Evolutionary conservation across 1,140 invertebrate genomes (phyloP), one percentile per base, ranked within the genome.

Genomic region (Ericerus pela): DNA sequence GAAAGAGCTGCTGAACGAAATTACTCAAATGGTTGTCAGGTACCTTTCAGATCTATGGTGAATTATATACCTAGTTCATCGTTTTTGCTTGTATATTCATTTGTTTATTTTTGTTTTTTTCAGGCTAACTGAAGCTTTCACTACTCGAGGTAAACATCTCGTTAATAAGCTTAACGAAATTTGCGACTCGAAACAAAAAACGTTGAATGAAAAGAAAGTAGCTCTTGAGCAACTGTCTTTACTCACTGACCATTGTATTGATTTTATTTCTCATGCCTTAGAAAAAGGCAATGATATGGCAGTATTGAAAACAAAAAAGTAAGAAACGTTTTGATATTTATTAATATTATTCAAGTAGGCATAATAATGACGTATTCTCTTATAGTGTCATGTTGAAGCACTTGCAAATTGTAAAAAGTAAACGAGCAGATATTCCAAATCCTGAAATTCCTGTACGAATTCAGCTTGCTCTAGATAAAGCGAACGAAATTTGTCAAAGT

Each of bases 221-320:
- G 85, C 83, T 53, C 68, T 89, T 20, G 79, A 85, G 64, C 77
- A 85, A 62, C 72, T 88, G 3, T 84, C 84, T 3, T 79, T 80
- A 64, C 79, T 87, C 64, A 86, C 85, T 11, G 85, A 91, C 72
- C 84, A 91, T 72, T 88, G 85, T 68, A 84, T 88, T 38, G 77
- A 81, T 55, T 89, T 91, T 70, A 84, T 88, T 38, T 78, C 79
- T 64, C 75, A 79, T 64, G 84, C 84, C 14, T 71, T 91, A 8
- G 77, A 82, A 22, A 80, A 81, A 64, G 86, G 85, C 53, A 83
- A 80, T 59, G 86, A 90, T 68, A 84, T 82, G 69, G 86, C 88
- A 37, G 72, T 91, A 55, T 73, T 91, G 27, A 85, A 85, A 64
- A 84, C 81, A 66, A 90, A 90, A 75, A 85, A 83, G 69, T 80